Evolutionary conservation across 2,113 vertebrate genomes (phyloP).

Genomic region (Callopanchax toddi): DNA sequence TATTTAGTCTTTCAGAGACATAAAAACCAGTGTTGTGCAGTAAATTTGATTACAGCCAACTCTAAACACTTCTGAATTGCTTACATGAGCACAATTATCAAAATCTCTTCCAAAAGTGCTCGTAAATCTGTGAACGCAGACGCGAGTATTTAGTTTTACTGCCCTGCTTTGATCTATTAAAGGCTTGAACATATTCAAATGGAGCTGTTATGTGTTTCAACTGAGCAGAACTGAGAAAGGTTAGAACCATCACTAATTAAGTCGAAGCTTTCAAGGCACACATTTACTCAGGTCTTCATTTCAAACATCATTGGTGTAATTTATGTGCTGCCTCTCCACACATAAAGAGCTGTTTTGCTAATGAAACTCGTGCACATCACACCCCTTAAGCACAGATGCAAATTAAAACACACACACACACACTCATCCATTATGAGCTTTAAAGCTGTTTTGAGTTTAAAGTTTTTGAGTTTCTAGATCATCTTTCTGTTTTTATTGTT

Average conservation of each 20-base stretch:
- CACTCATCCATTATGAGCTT: conserved; percentile 39
- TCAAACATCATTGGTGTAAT: conserved; percentile 64
- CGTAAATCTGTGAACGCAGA: conserved; percentile 7
- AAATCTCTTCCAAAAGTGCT: not conserved
- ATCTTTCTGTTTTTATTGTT: not conserved
- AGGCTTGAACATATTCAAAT: conserved; percentile 13
- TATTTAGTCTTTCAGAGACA: too few relatives aligned
- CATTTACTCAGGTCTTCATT: conserved; percentile 61
- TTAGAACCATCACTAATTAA: conserved; percentile 65
- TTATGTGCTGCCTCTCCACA: conserved; percentile 43
- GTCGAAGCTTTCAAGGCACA: conserved; percentile 58
- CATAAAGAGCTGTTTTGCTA: conserved; percentile 53
- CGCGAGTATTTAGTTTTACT: conserved; percentile 3
- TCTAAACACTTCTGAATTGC: conserved; percentile 10
- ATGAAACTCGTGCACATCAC: conserved; percentile 52
- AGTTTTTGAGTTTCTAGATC: not conserved
- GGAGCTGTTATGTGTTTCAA: conserved; percentile 29
- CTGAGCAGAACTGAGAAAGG: conserved; percentile 38
- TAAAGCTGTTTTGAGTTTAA: conserved; percentile 21
- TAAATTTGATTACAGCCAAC: conserved; percentile 9
- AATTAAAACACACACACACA: conserved; percentile 7
- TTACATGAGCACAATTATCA: not conserved
- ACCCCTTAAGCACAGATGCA: conserved; percentile 46
- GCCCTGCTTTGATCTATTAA: conserved; percentile 33
- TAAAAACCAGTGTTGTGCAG: not conserved